Conservation (phyloP, 1,140 invertebrate species). For the Drosophila sp. region DNA sequence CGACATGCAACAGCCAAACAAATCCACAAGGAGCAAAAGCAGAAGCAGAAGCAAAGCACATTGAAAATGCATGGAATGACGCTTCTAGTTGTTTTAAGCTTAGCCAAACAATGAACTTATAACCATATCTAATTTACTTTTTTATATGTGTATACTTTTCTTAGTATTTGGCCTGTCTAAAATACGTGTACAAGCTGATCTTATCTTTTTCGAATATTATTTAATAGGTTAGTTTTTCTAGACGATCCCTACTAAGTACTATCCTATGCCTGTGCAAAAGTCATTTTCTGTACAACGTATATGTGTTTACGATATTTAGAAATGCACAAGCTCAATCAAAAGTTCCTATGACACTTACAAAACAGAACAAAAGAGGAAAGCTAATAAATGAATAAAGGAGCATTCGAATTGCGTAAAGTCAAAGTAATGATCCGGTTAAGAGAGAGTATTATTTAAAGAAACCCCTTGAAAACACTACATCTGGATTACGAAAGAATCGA, state of each 20-base stretch:
- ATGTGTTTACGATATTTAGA: slow-evolving; percentile 14
- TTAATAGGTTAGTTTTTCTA: slow-evolving; percentile 9
- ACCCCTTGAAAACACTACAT: slow-evolving; percentile 7
- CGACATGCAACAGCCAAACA: neutral
- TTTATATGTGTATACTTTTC: neutral
- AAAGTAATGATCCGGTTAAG: slow-evolving; percentile 8
- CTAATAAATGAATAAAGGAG: slow-evolving; percentile 25
- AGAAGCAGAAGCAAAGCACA: too few species aligned
- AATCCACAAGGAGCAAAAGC: neutral
- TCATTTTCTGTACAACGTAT: slow-evolving; percentile 31
- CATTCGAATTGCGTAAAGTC: slow-evolving; percentile 13
- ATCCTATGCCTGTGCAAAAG: neutral
- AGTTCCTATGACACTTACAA: slow-evolving; percentile 62
- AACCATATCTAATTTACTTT: neutral
- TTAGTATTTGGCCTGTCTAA: neutral
- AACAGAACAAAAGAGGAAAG: neutral
- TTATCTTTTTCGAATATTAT: neutral
- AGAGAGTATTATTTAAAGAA: neutral
- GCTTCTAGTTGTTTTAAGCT: neutral
- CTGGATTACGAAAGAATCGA: slow-evolving; percentile 8
- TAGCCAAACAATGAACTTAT: neutral
- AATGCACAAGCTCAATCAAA: slow-evolving; percentile 71
- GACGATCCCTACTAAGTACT: neutral
- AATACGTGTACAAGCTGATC: neutral
- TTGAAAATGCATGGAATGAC: neutral